A percentile compares a stretch with the other conserved stretches of the same genome.
phyloP scores from a whole-genome alignment of 2,888 invertebrate species.

The Hylaea fasciaria region DNA sequence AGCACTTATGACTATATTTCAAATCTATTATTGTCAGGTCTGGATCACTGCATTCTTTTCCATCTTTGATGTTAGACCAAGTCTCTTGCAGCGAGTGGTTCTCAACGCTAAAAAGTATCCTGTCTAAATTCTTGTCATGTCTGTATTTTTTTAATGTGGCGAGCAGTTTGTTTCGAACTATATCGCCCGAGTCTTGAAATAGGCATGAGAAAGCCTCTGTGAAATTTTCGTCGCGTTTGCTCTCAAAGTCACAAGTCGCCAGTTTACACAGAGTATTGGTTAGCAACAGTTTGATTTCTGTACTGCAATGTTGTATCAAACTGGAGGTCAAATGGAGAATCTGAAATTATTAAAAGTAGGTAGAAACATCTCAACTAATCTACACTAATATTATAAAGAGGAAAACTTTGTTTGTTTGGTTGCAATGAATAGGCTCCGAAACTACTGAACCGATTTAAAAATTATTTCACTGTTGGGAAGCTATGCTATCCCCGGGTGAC shows the following conservation, averaged over 20 bases:
- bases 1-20: slow-evolving; percentile 40
- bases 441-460: too few relatives aligned
- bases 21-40: slow-evolving; percentile 17
- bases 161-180: slow-evolving; percentile 51
- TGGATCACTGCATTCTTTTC: slow-evolving; percentile 24
- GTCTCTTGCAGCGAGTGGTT: slow-evolving; percentile 46
- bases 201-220: slow-evolving; percentile 50
- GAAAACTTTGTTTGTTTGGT: too few relatives aligned
- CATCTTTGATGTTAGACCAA: slow-evolving; percentile 44
- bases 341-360: slow-evolving; percentile 49
- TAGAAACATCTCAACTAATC: too few relatives aligned
- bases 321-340: slow-evolving; percentile 60
- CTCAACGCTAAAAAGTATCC: slow-evolving; percentile 47
- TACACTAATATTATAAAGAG: too few relatives aligned
- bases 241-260: slow-evolving; percentile 46
- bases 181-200: slow-evolving; percentile 47
- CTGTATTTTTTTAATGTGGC: slow-evolving; percentile 39
- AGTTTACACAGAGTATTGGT: slow-evolving; percentile 61
- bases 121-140: slow-evolving; percentile 46
- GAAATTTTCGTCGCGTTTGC: slow-evolving; percentile 48
- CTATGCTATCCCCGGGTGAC: too few relatives aligned
- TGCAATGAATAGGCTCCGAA: too few relatives aligned
- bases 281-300: slow-evolving; percentile 58
- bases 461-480: too few relatives aligned
- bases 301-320: slow-evolving; percentile 55